Conservation (phyloP, 2,113 vertebrate genomes). For the Stictonetta naevosa region DNA sequence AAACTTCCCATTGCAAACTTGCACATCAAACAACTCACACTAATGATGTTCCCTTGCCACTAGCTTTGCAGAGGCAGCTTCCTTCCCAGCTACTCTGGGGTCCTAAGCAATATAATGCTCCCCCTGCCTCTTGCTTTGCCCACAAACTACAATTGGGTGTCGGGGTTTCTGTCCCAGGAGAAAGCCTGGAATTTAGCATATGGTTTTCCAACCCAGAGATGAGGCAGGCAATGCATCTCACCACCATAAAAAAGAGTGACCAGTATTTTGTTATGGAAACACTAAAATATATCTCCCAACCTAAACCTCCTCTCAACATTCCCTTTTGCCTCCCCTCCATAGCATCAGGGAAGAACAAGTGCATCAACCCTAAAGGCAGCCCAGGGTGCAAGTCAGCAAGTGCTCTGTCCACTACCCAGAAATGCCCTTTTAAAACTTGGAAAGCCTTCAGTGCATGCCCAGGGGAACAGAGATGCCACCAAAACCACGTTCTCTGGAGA, state of each 20-base stretch:
- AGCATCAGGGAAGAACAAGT: background rate
- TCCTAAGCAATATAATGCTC: background rate
- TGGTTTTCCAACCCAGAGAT: background rate
- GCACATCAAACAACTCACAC: background rate
- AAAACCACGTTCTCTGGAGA: background rate
- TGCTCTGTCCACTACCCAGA: background rate
- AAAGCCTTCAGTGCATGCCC: background rate
- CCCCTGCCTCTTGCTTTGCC: background rate
- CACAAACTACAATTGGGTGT: background rate
- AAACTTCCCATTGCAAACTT: background rate
- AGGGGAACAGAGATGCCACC: background rate
- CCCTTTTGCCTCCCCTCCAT: background rate
- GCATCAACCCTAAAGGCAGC: background rate
- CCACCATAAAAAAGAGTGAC: background rate
- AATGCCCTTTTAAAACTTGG: background rate
- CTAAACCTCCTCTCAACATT: background rate
- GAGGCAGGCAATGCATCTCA: fast-evolving
- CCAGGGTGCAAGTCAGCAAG: background rate
- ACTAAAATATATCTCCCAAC: background rate
- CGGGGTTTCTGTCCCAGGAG: background rate
- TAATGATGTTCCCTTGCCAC: background rate
- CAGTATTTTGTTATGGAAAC: background rate
- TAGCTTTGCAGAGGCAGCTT: background rate
- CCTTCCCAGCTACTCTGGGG: background rate
- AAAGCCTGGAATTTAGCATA: background rate